Evolutionary conservation across 2,888 invertebrate genomes (phyloP).

Genomic region (Scaptomyza tumidula): DNA sequence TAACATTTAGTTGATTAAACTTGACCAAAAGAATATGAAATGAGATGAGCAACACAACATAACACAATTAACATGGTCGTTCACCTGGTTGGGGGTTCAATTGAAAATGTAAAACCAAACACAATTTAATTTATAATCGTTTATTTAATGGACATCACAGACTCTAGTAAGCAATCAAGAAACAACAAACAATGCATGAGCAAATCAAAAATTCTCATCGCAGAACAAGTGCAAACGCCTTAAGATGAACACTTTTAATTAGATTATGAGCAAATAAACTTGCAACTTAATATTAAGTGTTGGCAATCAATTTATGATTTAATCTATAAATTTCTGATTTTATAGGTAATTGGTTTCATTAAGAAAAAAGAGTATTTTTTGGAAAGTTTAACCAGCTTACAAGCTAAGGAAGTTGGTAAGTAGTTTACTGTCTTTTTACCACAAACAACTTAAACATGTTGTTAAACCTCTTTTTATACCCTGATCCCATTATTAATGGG

Average conservation of each 20-base stretch:
- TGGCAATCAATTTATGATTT: constrained; percentile 11
- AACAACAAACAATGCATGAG: not conserved
- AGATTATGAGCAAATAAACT: constrained; percentile 31
- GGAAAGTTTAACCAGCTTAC: no score
- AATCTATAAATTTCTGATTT: not conserved
- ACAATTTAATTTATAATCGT: constrained; percentile 51
- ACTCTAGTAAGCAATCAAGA: not conserved
- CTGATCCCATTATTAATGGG: no score
- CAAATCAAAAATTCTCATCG: constrained; percentile 13
- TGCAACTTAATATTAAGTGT: constrained; percentile 21
- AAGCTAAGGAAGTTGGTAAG: no score
- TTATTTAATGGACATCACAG: not conserved
- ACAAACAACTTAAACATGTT: no score
- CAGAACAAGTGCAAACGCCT: constrained; percentile 14
- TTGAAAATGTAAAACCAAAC: constrained; percentile 52
- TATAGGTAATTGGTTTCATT: not conserved
- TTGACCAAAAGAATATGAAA: constrained; percentile 40
- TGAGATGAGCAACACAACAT: not conserved
- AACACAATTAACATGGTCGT: constrained; percentile 6
- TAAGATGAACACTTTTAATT: not conserved
- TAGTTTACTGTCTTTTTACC: no score
- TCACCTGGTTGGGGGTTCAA: constrained; percentile 49
- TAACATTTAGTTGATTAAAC: constrained; percentile 62
- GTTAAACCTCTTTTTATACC: no score
- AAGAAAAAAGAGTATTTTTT: not conserved